phyloP scores from a whole-genome alignment of 2,113 vertebrate species.

The Sus scrofa region DNA sequence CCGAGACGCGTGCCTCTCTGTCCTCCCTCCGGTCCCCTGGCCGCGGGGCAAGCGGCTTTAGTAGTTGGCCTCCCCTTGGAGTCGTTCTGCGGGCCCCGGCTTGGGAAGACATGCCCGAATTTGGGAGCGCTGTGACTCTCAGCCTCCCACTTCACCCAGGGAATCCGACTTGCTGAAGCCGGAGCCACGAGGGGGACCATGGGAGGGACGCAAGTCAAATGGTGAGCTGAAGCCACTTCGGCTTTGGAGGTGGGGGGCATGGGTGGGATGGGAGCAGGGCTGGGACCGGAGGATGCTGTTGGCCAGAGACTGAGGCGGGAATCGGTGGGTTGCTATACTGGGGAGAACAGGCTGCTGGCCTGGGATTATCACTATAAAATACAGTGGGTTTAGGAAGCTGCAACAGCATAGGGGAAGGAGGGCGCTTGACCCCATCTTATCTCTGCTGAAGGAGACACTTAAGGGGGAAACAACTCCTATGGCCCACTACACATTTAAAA shows the following conservation, averaged over 20 bases:
- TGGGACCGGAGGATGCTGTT: not conserved
- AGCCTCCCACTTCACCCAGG: constrained; percentile 60
- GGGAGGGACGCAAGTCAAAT: constrained; percentile 93
- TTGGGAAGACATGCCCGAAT: constrained; percentile 78
- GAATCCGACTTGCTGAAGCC: constrained; percentile 80
- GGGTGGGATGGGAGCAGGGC: constrained; percentile 49
- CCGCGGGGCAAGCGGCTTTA: not conserved
- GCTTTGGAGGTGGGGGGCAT: not conserved
- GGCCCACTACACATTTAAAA: not conserved
- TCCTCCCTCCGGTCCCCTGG: not conserved
- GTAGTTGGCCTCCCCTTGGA: constrained; percentile 64
- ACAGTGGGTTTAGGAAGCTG: not conserved
- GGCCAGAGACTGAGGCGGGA: not conserved
- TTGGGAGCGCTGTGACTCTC: constrained; percentile 56
- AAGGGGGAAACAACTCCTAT: not conserved
- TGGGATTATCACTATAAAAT: not conserved
- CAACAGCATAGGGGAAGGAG: not conserved
- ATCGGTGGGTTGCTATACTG: not conserved
- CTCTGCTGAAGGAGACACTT: not conserved
- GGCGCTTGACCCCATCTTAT: not conserved
- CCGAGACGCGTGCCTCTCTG: constrained; percentile 4
- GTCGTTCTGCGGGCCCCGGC: not conserved
- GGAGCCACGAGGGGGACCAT: constrained; percentile 86
- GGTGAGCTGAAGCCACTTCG: constrained; percentile 86
- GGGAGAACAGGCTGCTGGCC: not conserved